Base-by-base conservation (phyloP, 1,140 invertebrate genomes). In the Pseudoatta argentina region DNA sequence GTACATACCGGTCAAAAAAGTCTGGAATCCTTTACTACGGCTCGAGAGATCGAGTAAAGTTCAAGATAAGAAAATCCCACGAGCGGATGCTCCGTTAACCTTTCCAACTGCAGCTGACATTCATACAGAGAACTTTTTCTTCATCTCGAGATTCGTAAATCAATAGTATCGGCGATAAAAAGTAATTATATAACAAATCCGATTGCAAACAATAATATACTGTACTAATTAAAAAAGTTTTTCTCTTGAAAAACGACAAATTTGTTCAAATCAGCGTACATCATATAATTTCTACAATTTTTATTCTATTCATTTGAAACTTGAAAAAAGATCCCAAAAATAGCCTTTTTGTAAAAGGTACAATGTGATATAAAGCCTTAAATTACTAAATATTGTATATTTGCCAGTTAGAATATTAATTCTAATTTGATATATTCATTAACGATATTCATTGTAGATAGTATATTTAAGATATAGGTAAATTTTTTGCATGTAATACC, bases 21-120 rank as follows among this genome's bases (percentile, higher is more conserved):
- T 85, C 64, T 59, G 44, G 61, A 89, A 83, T 89, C 86, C 57
- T 88, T 90, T 90, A 53, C 75, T 89, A 89, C 85, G 66, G 85
- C 61, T 67, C 61, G 67, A 55, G 72, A 83, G 88, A 89, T 89
- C 85, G 53, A 66, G 83, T 76, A 88, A 61, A 61, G 59, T 82
- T 86, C 61, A 61, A 86, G 87, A 86, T 89, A 86, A 88, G 69
- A 88, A 57, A 61, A 69, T 57, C 86, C 86, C 75, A 76, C 82
- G 73, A 83, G 53, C 73, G 48, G 51, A 44, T 57, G 69, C 57
- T 83, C 79, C 79, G 79, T 83, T 83, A 83, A 83, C 79, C 79
- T 83, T 83, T 83, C 39, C 79, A 73, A 55, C 48, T 39, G 16
- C 34, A 14, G 18, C 27, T 10, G 48, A 57, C 77, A 27, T 27